Base-by-base conservation (phyloP, 2,113 vertebrate genomes). In the Candoia aspera region DNA sequence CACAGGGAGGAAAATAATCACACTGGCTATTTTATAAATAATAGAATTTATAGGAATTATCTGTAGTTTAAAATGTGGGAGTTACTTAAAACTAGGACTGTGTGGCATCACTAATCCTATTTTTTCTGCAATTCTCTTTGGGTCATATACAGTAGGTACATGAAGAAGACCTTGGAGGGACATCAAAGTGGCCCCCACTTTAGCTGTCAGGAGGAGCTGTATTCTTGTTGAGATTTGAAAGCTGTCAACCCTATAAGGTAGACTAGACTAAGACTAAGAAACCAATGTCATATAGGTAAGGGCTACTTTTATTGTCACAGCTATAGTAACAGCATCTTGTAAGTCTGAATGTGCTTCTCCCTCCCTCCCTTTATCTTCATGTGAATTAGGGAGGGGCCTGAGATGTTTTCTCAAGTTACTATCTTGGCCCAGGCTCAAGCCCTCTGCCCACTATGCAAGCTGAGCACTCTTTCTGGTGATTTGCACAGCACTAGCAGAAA, bases 21-120 rank as follows among this genome's bases (percentile, higher is more conserved):
- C 60, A 33, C 13, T 2, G 10, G 37, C 1, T 0, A 0, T 11
- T 86, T 2, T 89, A 5, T 4, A 46, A 0, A 2, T 55, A 0
- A 6, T 23, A 8, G 33, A 0, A 53, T 12, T 9, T 33, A 93
- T 23, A 24, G 26, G 19, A 91, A 93, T 46, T 8, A 90, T 15
- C 23, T 42, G 59, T 0, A 0, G 88, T 59, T 92, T 93, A 68
- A 26, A 91, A 6, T 87, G 62, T 42, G 88, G 37, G 5, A 15
- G 5, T 26, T 19, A 3, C 0, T 2, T 11, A 54, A 90, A 92
- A 23, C 10, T 64, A 87, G 42, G 26, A 64, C 62, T 68, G 62
- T 79, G 33, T 9, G 33, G 68, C 68, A 79, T 6, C 17, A 8
- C 21, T 42, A 79, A 79, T 37, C 37, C 73, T 8, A 79, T 64